These are phyloP conservation scores for Chrysomela aeneicollis DNA, from an alignment of 2,888 invertebrate species.

Conservation along the genomic window DNA sequence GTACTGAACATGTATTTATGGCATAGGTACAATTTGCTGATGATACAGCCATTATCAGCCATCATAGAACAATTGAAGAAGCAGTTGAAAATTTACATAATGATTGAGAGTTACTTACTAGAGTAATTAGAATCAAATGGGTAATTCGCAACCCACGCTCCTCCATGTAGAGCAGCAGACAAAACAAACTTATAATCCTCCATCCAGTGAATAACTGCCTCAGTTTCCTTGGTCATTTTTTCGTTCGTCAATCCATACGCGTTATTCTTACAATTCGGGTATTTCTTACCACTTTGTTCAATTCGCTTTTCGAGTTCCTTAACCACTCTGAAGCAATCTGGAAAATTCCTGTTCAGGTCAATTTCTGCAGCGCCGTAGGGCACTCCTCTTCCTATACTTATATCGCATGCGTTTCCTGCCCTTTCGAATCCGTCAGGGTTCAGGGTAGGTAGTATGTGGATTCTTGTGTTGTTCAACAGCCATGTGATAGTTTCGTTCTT, in stretches of 20 bases:
- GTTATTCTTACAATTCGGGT: neutral
- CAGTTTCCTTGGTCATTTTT: constrained; percentile 64
- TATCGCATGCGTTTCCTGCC: constrained; percentile 47
- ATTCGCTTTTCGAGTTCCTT: neutral
- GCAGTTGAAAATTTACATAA: no score
- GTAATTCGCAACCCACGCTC: constrained; percentile 74
- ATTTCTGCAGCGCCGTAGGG: constrained; percentile 13
- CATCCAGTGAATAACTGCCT: constrained; percentile 69
- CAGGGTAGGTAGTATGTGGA: constrained; percentile 78
- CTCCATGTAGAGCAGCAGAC: constrained; percentile 72
- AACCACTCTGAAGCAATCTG: constrained; percentile 64
- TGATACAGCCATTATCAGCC: no score
- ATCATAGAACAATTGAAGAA: no score
- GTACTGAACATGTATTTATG: no score
- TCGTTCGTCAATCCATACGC: neutral
- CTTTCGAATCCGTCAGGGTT: constrained; percentile 76
- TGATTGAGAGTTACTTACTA: constrained; percentile 49
- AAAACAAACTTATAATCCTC: constrained; percentile 66
- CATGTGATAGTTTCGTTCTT: constrained; percentile 63
- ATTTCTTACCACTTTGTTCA: neutral
- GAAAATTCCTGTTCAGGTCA: constrained; percentile 71
- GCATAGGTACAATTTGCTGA: no score
- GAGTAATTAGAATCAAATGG: constrained; percentile 69
- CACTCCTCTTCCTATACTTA: constrained; percentile 46
- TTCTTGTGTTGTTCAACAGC: constrained; percentile 71